Percentiles rank a stretch among this genome's conserved stretches.
These are phyloP conservation scores for Byasa hedistus DNA, from an alignment of 2,888 invertebrate species.

Conservation along the genomic window DNA sequence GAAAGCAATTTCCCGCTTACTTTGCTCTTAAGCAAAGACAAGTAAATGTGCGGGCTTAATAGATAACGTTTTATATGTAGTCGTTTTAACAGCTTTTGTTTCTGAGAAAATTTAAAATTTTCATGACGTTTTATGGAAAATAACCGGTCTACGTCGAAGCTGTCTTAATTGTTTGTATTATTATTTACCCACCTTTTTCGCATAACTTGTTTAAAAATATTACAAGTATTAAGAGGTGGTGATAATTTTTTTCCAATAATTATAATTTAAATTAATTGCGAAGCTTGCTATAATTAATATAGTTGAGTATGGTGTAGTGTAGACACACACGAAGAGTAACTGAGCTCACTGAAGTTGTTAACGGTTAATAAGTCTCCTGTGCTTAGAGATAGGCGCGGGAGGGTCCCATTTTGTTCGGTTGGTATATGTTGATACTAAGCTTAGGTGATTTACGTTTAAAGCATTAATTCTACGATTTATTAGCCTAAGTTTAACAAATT, in stretches of 20 bases:
- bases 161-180: constrained; percentile 57
- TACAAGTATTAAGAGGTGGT: too few relatives aligned
- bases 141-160: constrained; percentile 51
- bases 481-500: constrained; percentile 9
- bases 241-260: too few relatives aligned
- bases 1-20: constrained; percentile 72
- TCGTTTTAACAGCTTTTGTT: constrained; percentile 69
- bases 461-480: constrained; percentile 15
- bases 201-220: too few relatives aligned
- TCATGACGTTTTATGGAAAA: constrained; percentile 59
- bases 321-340: constrained; percentile 7
- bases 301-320: constrained; percentile 30
- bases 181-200: too few relatives aligned
- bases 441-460: constrained; percentile 10
- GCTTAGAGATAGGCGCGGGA: constrained; percentile 14
- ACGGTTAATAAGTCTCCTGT: constrained; percentile 14
- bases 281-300: neutral
- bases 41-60: constrained; percentile 64
- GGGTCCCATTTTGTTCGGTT: constrained; percentile 12
- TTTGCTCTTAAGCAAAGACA: constrained; percentile 64
- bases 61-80: constrained; percentile 66
- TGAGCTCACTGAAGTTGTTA: constrained; percentile 16
- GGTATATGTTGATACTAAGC: constrained; percentile 23
- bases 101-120: constrained; percentile 66
- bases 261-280: too few relatives aligned